A percentile compares a stretch with the other conserved stretches of the same genome.
Conservation (phyloP, 2,113 vertebrate genomes). For the Dinomys branickii region DNA sequence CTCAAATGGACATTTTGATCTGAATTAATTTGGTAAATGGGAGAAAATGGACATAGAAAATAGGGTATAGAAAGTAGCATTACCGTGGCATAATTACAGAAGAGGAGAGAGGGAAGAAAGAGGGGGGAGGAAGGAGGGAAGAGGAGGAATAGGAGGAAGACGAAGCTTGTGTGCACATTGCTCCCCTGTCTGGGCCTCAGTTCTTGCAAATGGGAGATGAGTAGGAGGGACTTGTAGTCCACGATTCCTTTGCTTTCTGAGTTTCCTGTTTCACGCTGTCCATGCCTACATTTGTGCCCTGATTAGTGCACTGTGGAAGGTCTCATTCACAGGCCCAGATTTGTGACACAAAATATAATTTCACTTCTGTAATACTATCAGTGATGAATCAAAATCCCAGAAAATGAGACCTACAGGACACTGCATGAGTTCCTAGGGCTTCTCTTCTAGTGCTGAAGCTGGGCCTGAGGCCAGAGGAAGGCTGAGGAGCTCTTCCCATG, state of each 20-base stretch:
- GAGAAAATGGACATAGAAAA: constrained; percentile 61
- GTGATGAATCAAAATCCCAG: not conserved
- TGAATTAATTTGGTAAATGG: constrained; percentile 64
- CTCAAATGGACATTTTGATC: constrained; percentile 56
- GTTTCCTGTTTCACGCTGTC: not conserved
- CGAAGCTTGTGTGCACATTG: not conserved
- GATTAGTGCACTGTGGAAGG: not conserved
- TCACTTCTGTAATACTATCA: not conserved
- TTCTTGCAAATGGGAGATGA: not conserved
- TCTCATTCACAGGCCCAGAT: not conserved
- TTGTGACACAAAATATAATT: not conserved
- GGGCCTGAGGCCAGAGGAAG: not conserved
- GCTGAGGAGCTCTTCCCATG: not conserved
- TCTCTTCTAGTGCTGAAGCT: not conserved
- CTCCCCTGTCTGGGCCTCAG: not conserved
- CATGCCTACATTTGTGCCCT: not conserved
- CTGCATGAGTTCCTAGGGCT: not conserved
- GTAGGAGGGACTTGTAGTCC: not conserved
- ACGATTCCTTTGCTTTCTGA: not conserved
- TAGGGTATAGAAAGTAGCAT: constrained; percentile 24
- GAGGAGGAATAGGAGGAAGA: not conserved
- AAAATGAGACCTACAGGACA: not conserved
- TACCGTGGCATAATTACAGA: not conserved
- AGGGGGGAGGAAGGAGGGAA: no score
- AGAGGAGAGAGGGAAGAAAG: not conserved